Evolutionary conservation across 2,113 vertebrate species (phyloP), one percentile per base, ranked within the genome.

Genomic region (Eulemur macaco): DNA sequence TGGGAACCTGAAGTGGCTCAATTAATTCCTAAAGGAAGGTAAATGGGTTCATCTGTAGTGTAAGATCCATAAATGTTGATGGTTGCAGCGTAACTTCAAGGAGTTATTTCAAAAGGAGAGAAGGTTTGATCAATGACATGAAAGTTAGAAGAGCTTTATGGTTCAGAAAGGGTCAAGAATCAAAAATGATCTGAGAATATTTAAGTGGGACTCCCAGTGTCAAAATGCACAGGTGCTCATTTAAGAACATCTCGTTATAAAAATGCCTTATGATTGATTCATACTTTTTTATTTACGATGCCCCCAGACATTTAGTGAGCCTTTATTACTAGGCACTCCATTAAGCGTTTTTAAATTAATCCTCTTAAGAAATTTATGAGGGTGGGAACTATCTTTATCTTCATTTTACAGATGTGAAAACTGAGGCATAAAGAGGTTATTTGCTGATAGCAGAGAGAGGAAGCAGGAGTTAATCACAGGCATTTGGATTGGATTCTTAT

Each of bases 401-500:
- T 86, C 66, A 89, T 91, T 91, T 94, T 95, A 94, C 29, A 95
- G 93, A 96, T 96, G 76, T 94, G 66, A 95, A 97, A 88, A 96
- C 91, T 97, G 93, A 98, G 89, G 60, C 34, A 47, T 47, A 7
- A 88, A 82, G 54, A 73, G 31, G 56, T 68, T 58, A 63, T 84
- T 86, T 78, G 50, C 58, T 66, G 8, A 23, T 34, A 54, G 58
- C 58, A 64, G 45, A 56, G 15, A 34, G 5, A 39, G 27, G 37
- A 95, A 60, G 21, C 64, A 88, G 29, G 47, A 74, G 60, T 77
- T 74, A 69, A n/a, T 50, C 6, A 7, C 17, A 18, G 21, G 66
- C 4, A 21, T 52, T 86, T 50, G 18, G 69, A n/a, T 25, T 87
- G 9, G 8, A 13, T 60, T 74, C 47, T 95, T 94, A 80, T 58